A percentile compares a stretch with the other conserved stretches of the same genome.
phyloP scores from a whole-genome alignment of 2,888 invertebrate genomes.

The Brenthis hecate region DNA sequence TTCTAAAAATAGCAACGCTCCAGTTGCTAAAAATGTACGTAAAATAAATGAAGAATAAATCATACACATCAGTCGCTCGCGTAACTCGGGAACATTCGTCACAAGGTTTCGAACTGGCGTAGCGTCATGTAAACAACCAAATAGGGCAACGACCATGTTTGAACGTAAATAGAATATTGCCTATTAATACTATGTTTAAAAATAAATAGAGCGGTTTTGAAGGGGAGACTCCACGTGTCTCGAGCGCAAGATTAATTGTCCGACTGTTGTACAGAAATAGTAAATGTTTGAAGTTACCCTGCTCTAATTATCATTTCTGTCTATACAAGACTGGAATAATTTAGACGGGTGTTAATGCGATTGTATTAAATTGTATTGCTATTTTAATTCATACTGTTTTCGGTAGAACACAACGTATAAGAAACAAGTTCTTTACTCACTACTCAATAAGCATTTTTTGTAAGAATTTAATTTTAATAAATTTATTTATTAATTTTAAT shows the following conservation, averaged over 20 bases:
- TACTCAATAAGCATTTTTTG: neutral
- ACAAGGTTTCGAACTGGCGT: slow-evolving; percentile 2
- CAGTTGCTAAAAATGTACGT: slow-evolving; percentile 19
- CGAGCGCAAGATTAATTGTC: slow-evolving; percentile 63
- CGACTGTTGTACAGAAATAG: slow-evolving; percentile 44
- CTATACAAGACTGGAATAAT: slow-evolving; percentile 17
- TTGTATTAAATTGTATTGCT: neutral
- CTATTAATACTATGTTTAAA: slow-evolving; percentile 70
- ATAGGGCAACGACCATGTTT: slow-evolving; percentile 77
- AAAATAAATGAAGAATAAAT: slow-evolving; percentile 23
- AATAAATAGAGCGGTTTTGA: slow-evolving; percentile 60
- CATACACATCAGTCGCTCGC: slow-evolving; percentile 20
- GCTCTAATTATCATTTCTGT: slow-evolving; percentile 30
- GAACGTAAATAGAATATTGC: slow-evolving; percentile 70
- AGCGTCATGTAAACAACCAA: slow-evolving; percentile 78
- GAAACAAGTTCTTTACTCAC: neutral
- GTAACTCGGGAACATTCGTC: slow-evolving; percentile 17
- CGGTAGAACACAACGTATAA: neutral
- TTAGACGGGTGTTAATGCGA: slow-evolving; percentile 8
- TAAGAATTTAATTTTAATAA: neutral
- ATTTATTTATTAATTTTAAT: too few species aligned
- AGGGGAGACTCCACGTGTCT: slow-evolving; percentile 68
- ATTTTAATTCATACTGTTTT: slow-evolving; percentile 4
- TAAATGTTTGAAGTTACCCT: slow-evolving; percentile 40
- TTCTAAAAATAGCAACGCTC: slow-evolving; percentile 18